Conservation (phyloP, 2,113 vertebrate genomes). For the Vanacampus margaritifer region DNA sequence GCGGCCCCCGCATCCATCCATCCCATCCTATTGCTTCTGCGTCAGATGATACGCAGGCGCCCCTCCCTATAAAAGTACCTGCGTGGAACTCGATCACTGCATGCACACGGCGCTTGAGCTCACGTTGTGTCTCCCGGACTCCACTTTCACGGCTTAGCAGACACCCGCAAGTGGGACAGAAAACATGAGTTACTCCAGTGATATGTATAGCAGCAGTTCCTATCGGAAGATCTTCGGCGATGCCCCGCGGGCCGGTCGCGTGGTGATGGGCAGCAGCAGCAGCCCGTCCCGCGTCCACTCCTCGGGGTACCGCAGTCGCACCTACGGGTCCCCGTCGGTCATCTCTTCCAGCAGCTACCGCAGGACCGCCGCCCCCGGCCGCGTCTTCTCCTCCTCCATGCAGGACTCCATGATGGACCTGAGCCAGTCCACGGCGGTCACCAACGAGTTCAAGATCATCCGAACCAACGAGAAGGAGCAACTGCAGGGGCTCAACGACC, state of each 20-base stretch:
- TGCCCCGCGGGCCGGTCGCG: slow-evolving; percentile 63
- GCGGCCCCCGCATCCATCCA: not conserved
- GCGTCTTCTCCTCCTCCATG: slow-evolving; percentile 63
- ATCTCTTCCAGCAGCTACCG: slow-evolving; percentile 61
- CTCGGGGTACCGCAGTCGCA: slow-evolving; percentile 65
- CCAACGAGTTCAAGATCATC: slow-evolving; percentile 80
- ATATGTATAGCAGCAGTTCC: slow-evolving; percentile 73
- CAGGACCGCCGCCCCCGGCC: slow-evolving; percentile 61
- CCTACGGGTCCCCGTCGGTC: slow-evolving; percentile 53
- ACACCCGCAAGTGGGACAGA: not conserved
- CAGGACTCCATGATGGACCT: slow-evolving; percentile 66
- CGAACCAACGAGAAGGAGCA: slow-evolving; percentile 83
- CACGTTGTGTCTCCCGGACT: not conserved
- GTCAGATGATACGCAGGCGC: slow-evolving; percentile 70
- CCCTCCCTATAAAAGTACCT: slow-evolving; percentile 66
- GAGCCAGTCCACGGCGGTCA: slow-evolving; percentile 75
- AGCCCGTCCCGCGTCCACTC: slow-evolving; percentile 67
- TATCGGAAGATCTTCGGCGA: slow-evolving; percentile 76
- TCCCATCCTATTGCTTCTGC: slow-evolving; percentile 51
- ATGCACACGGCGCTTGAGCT: slow-evolving; percentile 24
- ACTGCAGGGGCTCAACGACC: slow-evolving; percentile 81
- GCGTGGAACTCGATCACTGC: slow-evolving; percentile 62
- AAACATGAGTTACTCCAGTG: slow-evolving; percentile 73
- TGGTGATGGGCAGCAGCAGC: slow-evolving; percentile 54
- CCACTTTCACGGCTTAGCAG: slow-evolving; percentile 6